Base-by-base conservation (phyloP, 2,797 vertebrate genomes). In the Botia almorhae region DNA sequence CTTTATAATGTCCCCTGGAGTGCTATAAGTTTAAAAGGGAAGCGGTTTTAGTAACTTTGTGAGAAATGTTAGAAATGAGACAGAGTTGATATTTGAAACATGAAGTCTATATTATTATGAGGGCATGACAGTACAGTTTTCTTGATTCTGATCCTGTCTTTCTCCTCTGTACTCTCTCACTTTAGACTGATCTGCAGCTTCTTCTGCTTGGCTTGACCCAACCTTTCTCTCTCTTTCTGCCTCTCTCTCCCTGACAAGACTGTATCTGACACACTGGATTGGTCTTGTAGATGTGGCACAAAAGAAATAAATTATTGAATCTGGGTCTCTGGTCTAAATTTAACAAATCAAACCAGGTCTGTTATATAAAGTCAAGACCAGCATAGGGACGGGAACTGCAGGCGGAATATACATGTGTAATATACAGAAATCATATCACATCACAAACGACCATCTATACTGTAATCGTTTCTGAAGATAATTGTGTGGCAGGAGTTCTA, bases 281-380 rank as follows among this genome's bases (percentile, higher is more conserved):
- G 85, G 82, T 89, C 84, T 48, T 46, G 39, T 48, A 76, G 65
- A 88, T 80, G 73, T 81, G 73, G 73, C 61, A 70, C 68, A 74
- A 82, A 63, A 74, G 36, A 68, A 74, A 74, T 72, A 77, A 83
- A 86, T 87, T 79, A 60, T 83, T 82, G 83, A 90, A 93, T 92
- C 89, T 92, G 87, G 91, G 90, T 86, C 91, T 90, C 58, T 8
- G 77, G 82, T 86, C 92, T 92, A 92, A 89, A 88, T 90, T 85
- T 93, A 92, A 88, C 86, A 33, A 50, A 91, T 90, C 88, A 29
- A 89, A 91, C 89, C 89, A 93, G 85, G 87, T 69, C 88, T 87
- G 84, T 86, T 89, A 86, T 76, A 79, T 87, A 89, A 90, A 88
- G 53, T 58, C 29, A 16, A 7, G 56, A 36, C 43, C 67, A 50